A percentile compares a stretch with the other conserved stretches of the same genome.
Evolutionary conservation across 2,113 vertebrate species (phyloP).

Genomic region (Pygoscelis antarcticus): DNA sequence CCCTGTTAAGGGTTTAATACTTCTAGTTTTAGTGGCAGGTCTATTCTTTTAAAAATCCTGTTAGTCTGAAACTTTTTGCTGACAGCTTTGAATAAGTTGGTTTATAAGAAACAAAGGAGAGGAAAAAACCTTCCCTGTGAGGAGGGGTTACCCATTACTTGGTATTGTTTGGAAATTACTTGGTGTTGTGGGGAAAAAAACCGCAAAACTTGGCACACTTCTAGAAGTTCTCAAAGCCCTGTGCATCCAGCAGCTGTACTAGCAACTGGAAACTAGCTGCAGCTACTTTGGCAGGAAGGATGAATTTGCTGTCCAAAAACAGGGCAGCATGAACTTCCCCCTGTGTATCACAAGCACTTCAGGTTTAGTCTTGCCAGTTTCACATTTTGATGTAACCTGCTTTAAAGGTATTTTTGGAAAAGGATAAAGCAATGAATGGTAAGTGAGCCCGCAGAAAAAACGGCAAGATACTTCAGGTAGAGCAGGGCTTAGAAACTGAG

Average conservation of each 20-base stretch:
- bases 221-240: not conserved
- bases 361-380: not conserved
- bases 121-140: not conserved
- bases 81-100: not conserved
- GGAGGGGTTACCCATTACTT: not conserved
- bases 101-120: not conserved
- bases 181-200: rapidly evolving
- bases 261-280: not conserved
- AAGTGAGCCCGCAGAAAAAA: not conserved
- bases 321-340: not conserved
- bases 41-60: not conserved
- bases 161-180: not conserved
- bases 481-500: not conserved
- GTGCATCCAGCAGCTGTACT: not conserved
- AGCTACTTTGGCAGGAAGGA: not conserved
- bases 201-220: not conserved
- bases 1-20: not conserved
- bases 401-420: not conserved
- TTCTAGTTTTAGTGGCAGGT: not conserved
- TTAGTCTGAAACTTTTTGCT: not conserved
- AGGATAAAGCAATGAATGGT: not conserved
- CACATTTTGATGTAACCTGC: rapidly evolving
- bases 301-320: not conserved
- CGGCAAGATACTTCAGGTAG: not conserved
- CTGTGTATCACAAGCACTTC: not conserved